Evolutionary conservation across 2,797 vertebrate genomes (phyloP).

Genomic region (Aplochiton taeniatus): DNA sequence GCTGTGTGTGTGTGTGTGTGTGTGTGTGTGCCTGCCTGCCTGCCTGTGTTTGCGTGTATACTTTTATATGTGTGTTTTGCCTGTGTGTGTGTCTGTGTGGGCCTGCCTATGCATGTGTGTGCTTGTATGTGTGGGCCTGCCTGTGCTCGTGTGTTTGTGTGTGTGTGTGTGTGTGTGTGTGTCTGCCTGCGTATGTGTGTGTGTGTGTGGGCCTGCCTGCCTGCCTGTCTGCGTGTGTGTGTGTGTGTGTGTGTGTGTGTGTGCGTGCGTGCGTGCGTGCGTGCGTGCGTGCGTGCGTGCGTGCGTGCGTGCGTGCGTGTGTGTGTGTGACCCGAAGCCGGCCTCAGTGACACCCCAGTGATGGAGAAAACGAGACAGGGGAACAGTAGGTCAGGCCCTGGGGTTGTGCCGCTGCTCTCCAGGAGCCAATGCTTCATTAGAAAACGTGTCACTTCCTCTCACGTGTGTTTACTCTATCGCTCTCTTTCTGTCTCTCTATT

Average conservation of each 20-base stretch:
- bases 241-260: constrained; percentile 14
- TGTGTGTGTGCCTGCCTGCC: neutral
- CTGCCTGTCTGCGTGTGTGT: constrained; percentile 3
- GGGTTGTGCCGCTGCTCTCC: constrained; percentile 21
- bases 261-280: neutral
- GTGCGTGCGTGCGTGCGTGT: neutral
- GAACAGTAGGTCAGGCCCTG: constrained; percentile 36
- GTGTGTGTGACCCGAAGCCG: constrained; percentile 40
- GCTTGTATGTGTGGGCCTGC: neutral
- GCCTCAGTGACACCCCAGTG: constrained; percentile 33
- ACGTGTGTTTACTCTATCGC: constrained; percentile 20
- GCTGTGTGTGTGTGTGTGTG: constrained; percentile 18
- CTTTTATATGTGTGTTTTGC: too few species aligned
- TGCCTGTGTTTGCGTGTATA: too few species aligned
- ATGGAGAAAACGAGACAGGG: constrained; percentile 53
- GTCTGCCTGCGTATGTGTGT: constrained; percentile 18
- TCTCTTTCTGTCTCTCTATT: constrained; percentile 31
- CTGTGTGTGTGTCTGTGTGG: constrained; percentile 16
- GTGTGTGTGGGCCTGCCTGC: neutral
- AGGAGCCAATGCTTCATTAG: constrained; percentile 33
- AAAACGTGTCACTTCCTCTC: constrained; percentile 31
- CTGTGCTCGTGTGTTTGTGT: constrained; percentile 6
- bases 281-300: constrained; percentile 2
- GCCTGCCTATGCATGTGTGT: constrained; percentile 2
- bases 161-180: constrained; percentile 12